Evolutionary conservation across 2,888 invertebrate genomes (phyloP), one percentile per base, ranked within the genome.

Genomic region (Morpho achilles): DNA sequence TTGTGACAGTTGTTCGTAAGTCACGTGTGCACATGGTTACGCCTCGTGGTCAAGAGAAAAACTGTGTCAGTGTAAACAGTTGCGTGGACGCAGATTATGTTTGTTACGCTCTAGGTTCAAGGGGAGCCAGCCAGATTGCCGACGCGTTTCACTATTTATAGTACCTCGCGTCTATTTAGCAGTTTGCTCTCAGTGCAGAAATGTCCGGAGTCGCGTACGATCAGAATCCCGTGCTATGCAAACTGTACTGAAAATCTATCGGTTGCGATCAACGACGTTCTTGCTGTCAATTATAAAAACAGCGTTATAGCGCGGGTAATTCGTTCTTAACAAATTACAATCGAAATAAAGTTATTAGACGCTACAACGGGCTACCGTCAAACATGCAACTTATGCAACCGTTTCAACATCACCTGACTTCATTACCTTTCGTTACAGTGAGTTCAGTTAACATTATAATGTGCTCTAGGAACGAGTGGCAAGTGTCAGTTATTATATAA

Each of bases 101-200:
- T 75, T 77, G 76, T 76, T 74, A 77, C 75, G 76, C 77, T 77
- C 79, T 86, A 87, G 89, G 90, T 90, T 90, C 90, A 90, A 90
- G 90, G 90, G 88, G 83, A 90, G 78, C 89, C 81, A 76, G 86
- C 85, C 79, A 78, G 76, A 83, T 80, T 79, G 82, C 82, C 80
- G 82, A 82, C 84, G 85, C 84, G 82, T 82, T 85, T 82, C 82
- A 82, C 89, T 90, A 90, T 89, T 90, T 83, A 87, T 90, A 90
- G 87, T 80, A 74, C 70, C 78, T 78, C 77, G 75, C 79, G 76
- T 84, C 85, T 87, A 87, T 87, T 88, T 82, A 82, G 82, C 81
- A 79, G 82, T 80, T 83, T 72, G 83, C 74, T 81, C 82, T 84
- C 87, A 89, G 89, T 90, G 79, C 85, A 86, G 84, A 87, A 79